Evolutionary conservation across 2,797 vertebrate genomes (phyloP).

Genomic region (Eleutherodactylus coqui): DNA sequence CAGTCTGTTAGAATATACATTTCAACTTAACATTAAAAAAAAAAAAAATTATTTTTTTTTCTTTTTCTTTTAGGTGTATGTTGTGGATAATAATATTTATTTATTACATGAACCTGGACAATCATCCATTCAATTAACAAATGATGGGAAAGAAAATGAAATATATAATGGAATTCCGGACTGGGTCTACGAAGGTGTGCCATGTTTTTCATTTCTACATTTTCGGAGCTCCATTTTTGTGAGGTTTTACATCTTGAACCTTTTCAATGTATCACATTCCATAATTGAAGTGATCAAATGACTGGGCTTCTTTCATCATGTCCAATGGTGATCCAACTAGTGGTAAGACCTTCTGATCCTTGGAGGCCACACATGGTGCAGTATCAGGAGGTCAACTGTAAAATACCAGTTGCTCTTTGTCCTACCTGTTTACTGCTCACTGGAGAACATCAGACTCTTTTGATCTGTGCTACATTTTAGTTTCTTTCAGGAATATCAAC

Average conservation of each 20-base stretch:
- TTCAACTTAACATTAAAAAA: background rate
- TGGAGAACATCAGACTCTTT: no score
- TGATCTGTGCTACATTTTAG: no score
- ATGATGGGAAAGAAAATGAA: conserved; percentile 85
- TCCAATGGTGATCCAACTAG: background rate
- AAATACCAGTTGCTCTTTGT: no score
- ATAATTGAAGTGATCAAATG: background rate
- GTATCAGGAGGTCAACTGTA: no score
- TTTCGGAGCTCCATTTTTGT: no score
- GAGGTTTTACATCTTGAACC: no score
- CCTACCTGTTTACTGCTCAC: no score
- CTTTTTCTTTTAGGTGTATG: conserved; percentile 80
- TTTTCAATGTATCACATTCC: background rate
- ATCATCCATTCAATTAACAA: conserved; percentile 82
- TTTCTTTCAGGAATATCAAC: no score
- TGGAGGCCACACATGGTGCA: no score
- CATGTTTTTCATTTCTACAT: background rate
- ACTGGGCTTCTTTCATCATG: no score
- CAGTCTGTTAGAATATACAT: no score
- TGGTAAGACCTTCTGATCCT: no score
- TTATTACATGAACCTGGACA: conserved; percentile 78
- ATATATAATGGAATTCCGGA: conserved; percentile 95
- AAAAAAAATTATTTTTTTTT: background rate
- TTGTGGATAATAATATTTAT: conserved; percentile 90
- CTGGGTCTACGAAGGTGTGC: conserved; percentile 95